These are phyloP conservation scores for Actias luna DNA, from an alignment of 2,888 invertebrate genomes.

Conservation along the genomic window DNA sequence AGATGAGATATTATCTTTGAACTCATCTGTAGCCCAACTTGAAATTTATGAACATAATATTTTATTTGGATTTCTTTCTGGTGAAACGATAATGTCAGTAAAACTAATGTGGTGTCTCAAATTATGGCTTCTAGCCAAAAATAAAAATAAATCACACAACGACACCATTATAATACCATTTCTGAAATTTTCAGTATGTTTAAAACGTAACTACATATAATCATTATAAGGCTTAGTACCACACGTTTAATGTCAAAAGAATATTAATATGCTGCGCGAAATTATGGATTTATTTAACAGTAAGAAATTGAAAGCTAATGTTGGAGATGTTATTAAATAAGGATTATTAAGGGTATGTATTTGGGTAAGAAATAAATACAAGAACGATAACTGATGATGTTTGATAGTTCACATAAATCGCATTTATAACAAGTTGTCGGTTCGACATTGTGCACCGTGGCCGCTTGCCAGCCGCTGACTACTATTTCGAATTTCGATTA, in stretches of 20 bases:
- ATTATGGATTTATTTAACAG: not conserved
- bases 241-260: not conserved
- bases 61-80: slow-evolving; percentile 13
- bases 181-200: not conserved
- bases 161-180: not conserved
- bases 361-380: slow-evolving; percentile 8
- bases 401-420: slow-evolving; percentile 32
- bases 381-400: slow-evolving; percentile 9
- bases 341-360: not conserved
- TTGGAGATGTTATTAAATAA: not conserved
- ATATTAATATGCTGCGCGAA: not conserved
- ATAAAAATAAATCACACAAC: slow-evolving; percentile 18
- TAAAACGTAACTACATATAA: not conserved
- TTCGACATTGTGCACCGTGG: slow-evolving; percentile 41
- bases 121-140: slow-evolving; percentile 43
- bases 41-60: not conserved
- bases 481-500: slow-evolving; percentile 41
- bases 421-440: slow-evolving; percentile 43
- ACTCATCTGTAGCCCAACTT: not conserved
- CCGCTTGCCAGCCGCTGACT: slow-evolving; percentile 46
- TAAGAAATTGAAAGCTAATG: not conserved
- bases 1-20: not conserved
- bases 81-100: slow-evolving; percentile 22
- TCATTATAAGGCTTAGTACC: no score
- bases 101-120: slow-evolving; percentile 27